phyloP scores from a whole-genome alignment of 1,140 invertebrate species.

The Drosophila pseudoobscura region DNA sequence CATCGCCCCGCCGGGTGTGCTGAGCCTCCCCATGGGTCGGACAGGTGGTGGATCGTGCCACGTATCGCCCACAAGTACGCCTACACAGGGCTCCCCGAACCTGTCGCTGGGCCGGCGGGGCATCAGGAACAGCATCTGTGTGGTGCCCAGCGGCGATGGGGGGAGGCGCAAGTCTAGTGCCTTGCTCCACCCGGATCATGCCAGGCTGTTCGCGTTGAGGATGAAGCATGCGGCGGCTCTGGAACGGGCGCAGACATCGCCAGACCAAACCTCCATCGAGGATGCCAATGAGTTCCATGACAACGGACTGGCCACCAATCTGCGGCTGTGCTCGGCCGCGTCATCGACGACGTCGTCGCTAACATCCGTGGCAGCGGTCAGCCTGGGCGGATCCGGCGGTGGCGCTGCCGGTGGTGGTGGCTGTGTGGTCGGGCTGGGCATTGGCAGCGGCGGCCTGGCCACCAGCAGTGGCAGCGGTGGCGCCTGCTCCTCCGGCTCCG shows the following conservation, averaged over 20 bases:
- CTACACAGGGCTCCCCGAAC: conserved; percentile 83
- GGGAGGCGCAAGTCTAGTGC: conserved; percentile 85
- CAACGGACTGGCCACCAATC: conserved; percentile 72
- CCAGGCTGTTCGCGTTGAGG: conserved; percentile 84
- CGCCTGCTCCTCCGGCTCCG: conserved; percentile 71
- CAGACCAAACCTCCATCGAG: conserved; percentile 82
- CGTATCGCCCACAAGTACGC: conserved; percentile 76
- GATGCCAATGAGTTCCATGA: conserved; percentile 81
- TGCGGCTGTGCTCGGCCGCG: conserved; percentile 83
- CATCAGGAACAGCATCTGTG: conserved; percentile 73
- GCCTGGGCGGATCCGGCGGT: conserved; percentile 70
- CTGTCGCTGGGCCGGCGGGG: conserved; percentile 73
- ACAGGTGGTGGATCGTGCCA: conserved; percentile 78
- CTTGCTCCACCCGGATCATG: conserved; percentile 88
- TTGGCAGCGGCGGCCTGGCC: conserved; percentile 50
- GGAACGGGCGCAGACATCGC: conserved; percentile 78
- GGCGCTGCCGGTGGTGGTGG: conserved; percentile 56
- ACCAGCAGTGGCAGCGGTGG: conserved; percentile 64
- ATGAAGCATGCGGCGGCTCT: conserved; percentile 85
- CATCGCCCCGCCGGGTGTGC: conserved; percentile 80
- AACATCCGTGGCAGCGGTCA: conserved; percentile 84
- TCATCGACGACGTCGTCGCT: conserved; percentile 86
- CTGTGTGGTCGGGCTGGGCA: no score
- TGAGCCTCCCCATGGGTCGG: conserved; percentile 51
- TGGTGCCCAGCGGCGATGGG: conserved; percentile 52